Conservation (phyloP, 2,113 vertebrate species). For the Eublepharis macularius region DNA sequence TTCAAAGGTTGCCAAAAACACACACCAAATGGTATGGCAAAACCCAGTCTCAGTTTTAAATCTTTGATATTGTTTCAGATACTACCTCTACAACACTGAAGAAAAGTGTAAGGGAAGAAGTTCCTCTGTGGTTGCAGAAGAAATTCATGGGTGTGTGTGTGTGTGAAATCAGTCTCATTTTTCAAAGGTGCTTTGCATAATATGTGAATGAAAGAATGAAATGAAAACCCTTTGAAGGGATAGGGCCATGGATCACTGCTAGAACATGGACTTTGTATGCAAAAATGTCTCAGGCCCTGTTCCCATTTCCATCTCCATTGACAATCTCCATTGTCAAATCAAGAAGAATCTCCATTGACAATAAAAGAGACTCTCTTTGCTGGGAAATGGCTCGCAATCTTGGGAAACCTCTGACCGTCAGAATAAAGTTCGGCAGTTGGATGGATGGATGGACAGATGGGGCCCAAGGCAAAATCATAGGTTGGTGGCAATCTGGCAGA, state of each 20-base stretch:
- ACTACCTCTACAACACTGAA: background rate
- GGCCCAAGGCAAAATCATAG: background rate
- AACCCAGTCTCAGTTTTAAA: background rate
- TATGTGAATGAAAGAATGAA: background rate
- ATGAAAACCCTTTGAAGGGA: background rate
- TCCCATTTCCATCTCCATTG: no score
- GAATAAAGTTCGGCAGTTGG: background rate
- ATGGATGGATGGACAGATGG: background rate
- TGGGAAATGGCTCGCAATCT: background rate
- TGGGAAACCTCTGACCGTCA: background rate
- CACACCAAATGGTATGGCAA: no score
- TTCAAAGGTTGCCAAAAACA: background rate
- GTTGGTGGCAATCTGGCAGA: background rate
- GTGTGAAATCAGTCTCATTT: background rate
- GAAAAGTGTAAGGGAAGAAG: background rate
- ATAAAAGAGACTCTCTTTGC: conserved; percentile 21
- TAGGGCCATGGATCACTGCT: background rate
- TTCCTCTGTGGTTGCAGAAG: conserved; percentile 24
- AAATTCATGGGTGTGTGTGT: conserved; percentile 13
- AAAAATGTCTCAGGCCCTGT: background rate
- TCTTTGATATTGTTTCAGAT: background rate
- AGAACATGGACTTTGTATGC: background rate
- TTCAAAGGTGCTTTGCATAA: background rate
- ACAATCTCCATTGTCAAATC: no score
- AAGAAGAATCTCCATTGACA: conserved; percentile 25